Evolutionary conservation across 2,113 vertebrate genomes (phyloP), one percentile per base, ranked within the genome.

Genomic region (Saccopteryx leptura): DNA sequence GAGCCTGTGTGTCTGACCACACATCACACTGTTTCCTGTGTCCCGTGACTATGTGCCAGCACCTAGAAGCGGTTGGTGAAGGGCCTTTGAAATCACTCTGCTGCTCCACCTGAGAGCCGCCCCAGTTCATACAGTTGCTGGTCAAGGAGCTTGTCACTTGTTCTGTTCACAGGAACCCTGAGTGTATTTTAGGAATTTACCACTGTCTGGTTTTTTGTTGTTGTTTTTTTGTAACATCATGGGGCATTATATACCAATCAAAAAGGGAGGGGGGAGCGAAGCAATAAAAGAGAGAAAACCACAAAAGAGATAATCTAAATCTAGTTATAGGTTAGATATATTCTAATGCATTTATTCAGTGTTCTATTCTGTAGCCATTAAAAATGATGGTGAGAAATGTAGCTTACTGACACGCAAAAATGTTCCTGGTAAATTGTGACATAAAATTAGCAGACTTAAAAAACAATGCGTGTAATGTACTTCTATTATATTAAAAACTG

Each of bases 61-160:
- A 86, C 15, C 74, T 96, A 0, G 0, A 39, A 90, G 63, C 68
- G 26, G 56, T 60, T 83, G 93, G 91, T 65, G 91, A 58, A 7
- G 90, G 75, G 83, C 89, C 63, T 46, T 94, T 66, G 74, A 90
- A 93, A 95, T 95, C 78, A 72, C 39, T 52, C 88, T 48, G 12
- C 7, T 54, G 56, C 94, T 0, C 0, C 69, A 72, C 52, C 71
- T 63, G 69, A 85, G 1, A 60, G 28, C 18, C 48, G 84, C 50
- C 39, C 52, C 87, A 66, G 68, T 78, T 91, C 79, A 72, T 88
- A 69, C 80, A 56, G 15, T 88, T 54, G 72, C 88, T 93, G 56
- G 75, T 71, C 83, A 6, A 39, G 50, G 90, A 84, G 69, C 75
- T 6, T 72, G 60, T 9, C 9, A 9, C 50, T 72, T 54, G 3